Evolutionary conservation across 2,113 vertebrate genomes (phyloP).

Genomic region (Spermophilus dauricus): DNA sequence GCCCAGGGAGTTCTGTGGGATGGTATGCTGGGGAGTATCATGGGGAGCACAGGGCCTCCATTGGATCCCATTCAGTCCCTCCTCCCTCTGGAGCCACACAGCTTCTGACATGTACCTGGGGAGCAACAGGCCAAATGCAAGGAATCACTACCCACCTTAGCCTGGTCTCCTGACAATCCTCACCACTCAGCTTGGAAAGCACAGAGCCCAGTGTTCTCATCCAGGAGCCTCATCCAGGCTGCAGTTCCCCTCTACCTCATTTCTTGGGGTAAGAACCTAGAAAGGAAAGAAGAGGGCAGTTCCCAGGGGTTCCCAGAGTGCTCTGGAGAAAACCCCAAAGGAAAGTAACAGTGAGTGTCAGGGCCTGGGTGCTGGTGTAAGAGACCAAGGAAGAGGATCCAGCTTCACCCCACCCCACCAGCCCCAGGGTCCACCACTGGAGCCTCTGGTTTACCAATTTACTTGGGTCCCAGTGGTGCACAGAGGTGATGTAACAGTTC

Average conservation of each 20-base stretch:
- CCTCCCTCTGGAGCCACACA: no score
- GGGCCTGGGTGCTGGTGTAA: neutral
- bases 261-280: neutral
- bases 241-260: no score
- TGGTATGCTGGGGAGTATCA: no score
- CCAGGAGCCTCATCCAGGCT: neutral
- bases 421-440: neutral
- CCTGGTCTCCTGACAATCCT: no score
- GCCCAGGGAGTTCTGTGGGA: no score
- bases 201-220: neutral
- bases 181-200: neutral
- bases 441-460: constrained; percentile 53
- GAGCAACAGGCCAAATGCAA: no score
- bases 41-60: no score
- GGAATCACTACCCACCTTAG: no score
- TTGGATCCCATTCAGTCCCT: no score
- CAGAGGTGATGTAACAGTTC: constrained; percentile 74
- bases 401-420: neutral
- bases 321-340: neutral
- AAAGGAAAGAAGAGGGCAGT: neutral
- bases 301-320: neutral
- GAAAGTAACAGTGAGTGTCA: neutral
- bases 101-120: no score
- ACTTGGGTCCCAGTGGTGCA: constrained; percentile 76
- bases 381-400: neutral